A percentile compares a stretch with the other conserved stretches of the same genome.
phyloP scores from a whole-genome alignment of 37 sponge, comb jelly and placozoan species.

The Hexactinellida sp. region DNA sequence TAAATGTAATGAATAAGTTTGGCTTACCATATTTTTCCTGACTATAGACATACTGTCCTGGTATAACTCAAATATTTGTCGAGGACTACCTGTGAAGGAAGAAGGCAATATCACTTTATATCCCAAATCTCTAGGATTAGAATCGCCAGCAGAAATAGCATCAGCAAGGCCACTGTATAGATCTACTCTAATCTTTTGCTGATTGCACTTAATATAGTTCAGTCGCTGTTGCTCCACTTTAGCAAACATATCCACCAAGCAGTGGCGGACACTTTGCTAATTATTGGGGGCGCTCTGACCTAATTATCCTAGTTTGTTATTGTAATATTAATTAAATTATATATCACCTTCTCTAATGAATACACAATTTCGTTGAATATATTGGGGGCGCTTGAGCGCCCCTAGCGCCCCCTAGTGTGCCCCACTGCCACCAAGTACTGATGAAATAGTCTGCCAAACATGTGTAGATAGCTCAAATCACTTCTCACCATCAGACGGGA shows the following conservation, averaged over 20 bases:
- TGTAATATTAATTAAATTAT: too few relatives aligned
- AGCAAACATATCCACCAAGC: not conserved
- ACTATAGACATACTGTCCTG: not conserved
- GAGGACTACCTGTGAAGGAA: not conserved
- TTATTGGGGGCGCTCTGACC: too few relatives aligned
- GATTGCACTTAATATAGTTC: not conserved
- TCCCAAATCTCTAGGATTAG: not conserved
- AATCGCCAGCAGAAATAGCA: not conserved
- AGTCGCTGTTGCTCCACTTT: not conserved
- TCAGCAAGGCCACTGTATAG: not conserved
- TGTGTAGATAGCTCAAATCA: not conserved
- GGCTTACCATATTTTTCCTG: not conserved
- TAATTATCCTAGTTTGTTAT: too few relatives aligned
- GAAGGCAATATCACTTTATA: not conserved
- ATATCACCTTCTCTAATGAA: too few relatives aligned
- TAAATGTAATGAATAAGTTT: not conserved
- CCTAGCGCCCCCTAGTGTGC: too few relatives aligned
- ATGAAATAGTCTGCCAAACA: not conserved
- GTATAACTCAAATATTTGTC: not conserved
- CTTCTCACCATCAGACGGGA: not conserved
- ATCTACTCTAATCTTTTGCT: not conserved
- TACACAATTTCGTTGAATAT: too few relatives aligned
- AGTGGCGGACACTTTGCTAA: too few relatives aligned
- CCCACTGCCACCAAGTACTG: not conserved
- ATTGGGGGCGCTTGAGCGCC: too few relatives aligned